Evolutionary conservation across 2,888 invertebrate genomes (phyloP), one percentile per base, ranked within the genome.

Genomic region (Tachina lurida): DNA sequence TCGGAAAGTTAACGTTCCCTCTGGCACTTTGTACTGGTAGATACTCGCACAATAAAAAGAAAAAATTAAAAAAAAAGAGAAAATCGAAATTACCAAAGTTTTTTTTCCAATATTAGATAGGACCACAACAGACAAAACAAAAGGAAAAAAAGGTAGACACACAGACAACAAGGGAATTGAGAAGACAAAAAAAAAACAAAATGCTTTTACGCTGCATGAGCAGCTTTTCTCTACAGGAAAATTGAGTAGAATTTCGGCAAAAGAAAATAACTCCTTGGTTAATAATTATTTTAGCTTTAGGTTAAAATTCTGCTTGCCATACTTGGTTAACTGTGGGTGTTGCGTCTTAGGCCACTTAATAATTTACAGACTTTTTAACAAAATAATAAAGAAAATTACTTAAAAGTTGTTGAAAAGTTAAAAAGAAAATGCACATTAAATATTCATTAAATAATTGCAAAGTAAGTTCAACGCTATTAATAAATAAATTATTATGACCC

Each of bases 311-410:
- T 62, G 17, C 4, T 63, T 19, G 3, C 43, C 49, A n/a, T 58
- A 71, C 52, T 76, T 39, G 74, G 68, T 65, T 58, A 39, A 1
- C 60, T 19, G 17, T 31, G 31, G 31, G 31, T 31, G 12, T 12
- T 65, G 68, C 75, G 45, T 68, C n/a, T 49, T 56, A 19, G 31
- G 3, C 19, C 17, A 78, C 56, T 80, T 63, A 77, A 80, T 67
- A 76, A 77, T 68, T 84, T 80, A 71, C 65, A 65, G 52, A 65
- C 65, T 60, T 84, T 84, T 84, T 17, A 70, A 39, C 49, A 70
- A 70, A 56, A 74, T 67, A 74, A 75, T 82, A 74, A 73, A 78
- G 74, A 49, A 74, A 84, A 78, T 68, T 77, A 76, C 56, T 58
- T 62, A 54, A 78, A 75, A 52, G 67, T 67, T 75, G 60, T 62